phyloP scores from a whole-genome alignment of 2,113 vertebrate species.

The Gopherus flavomarginatus region DNA sequence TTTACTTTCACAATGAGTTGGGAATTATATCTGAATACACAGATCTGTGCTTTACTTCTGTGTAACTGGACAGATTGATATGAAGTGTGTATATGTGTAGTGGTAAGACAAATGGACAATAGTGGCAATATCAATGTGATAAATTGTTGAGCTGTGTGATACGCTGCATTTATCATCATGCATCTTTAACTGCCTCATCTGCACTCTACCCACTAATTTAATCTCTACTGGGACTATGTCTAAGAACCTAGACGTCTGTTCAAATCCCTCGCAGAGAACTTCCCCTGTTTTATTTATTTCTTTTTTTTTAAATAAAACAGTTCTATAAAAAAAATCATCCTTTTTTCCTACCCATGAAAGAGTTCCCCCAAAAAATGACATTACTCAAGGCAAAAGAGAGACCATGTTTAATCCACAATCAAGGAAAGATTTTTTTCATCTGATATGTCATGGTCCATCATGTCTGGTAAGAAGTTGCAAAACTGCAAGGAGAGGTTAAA shows the following conservation, averaged over 20 bases:
- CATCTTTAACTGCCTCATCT: not conserved
- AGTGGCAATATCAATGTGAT: not conserved
- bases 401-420: not conserved
- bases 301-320: not conserved
- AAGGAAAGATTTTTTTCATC: not conserved
- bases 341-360: not conserved
- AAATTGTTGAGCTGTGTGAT: not conserved
- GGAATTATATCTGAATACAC: not conserved
- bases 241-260: not conserved
- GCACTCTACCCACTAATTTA: not conserved
- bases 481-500: not conserved
- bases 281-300: not conserved
- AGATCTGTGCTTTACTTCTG: not conserved
- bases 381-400: not conserved
- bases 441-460: not conserved
- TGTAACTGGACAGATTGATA: not conserved
- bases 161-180: not conserved
- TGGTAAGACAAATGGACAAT: not conserved
- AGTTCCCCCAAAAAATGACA: not conserved
- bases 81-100: fast-evolving
- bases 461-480: not conserved
- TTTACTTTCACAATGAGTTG: not conserved
- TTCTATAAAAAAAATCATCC: not conserved
- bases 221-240: not conserved
- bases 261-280: not conserved